These are phyloP conservation scores for Mercenaria mercenaria DNA, from an alignment of 1,140 invertebrate genomes.

Conservation along the genomic window DNA sequence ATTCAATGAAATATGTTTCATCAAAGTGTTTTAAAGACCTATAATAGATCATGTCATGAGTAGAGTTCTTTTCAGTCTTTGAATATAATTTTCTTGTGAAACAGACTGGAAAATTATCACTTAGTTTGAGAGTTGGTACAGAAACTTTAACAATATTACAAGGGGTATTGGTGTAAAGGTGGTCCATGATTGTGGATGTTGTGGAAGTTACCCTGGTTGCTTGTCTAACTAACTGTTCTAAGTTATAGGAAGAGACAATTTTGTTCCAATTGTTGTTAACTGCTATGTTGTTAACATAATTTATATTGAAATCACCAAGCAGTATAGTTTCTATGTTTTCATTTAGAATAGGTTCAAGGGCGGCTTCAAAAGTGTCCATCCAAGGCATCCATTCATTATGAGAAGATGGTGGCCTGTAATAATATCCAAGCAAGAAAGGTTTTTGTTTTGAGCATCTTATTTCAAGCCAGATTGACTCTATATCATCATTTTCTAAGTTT, in stretches of 20 bases:
- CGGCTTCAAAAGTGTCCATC: background rate
- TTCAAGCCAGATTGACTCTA: background rate
- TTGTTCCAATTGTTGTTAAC: background rate
- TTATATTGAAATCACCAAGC: background rate
- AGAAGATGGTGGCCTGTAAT: constrained; percentile 3
- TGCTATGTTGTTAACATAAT: background rate
- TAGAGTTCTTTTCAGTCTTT: background rate
- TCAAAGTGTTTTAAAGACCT: background rate
- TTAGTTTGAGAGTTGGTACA: background rate
- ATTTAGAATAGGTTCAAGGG: background rate
- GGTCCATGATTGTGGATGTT: constrained; percentile 6
- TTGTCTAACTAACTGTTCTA: background rate
- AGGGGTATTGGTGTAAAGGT: background rate
- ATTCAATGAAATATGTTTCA: background rate
- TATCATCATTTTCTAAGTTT: background rate
- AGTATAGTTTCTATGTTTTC: background rate
- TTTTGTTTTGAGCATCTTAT: background rate
- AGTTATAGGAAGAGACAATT: background rate
- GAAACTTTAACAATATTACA: background rate
- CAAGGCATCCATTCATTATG: background rate
- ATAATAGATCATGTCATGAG: background rate
- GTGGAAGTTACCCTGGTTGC: background rate
- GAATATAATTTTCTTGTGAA: background rate
- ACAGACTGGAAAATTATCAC: constrained; percentile 1
- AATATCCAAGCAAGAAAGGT: background rate